A percentile compares a stretch with the other conserved stretches of the same genome.
Conservation (phyloP, 2,113 vertebrate genomes). For the Periophthalmus modestus region DNA sequence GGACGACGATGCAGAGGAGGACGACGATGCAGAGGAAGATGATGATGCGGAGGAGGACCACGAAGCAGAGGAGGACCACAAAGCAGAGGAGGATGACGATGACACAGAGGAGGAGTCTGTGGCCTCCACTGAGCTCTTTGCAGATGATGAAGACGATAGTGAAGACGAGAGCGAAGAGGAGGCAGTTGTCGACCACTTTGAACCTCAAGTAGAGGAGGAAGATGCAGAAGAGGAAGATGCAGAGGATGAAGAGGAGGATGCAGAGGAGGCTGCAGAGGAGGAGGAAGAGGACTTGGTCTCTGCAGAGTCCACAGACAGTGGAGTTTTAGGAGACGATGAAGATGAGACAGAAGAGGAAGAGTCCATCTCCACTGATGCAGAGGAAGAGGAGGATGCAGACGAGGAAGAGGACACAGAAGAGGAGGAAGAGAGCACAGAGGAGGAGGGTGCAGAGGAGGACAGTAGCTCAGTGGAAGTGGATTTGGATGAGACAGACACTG, state of each 20-base stretch:
- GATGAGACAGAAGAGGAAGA: slow-evolving; percentile 2
- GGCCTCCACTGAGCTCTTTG: slow-evolving; percentile 66
- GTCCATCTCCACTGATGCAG: slow-evolving; percentile 31
- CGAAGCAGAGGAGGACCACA: not conserved
- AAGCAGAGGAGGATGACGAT: slow-evolving; percentile 13
- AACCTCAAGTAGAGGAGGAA: slow-evolving; percentile 16
- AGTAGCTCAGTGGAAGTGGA: no score
- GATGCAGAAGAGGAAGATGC: slow-evolving; percentile 9
- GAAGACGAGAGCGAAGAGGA: slow-evolving; percentile 9
- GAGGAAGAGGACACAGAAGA: slow-evolving; percentile 42
- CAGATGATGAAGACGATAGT: slow-evolving; percentile 67
- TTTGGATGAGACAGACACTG: no score
- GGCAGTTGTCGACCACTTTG: slow-evolving; percentile 4
- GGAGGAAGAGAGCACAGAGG: not conserved
- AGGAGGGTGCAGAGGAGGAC: not conserved
- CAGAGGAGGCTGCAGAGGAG: slow-evolving; percentile 10
- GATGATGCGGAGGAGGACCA: slow-evolving; percentile 11
- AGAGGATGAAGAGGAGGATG: not conserved
- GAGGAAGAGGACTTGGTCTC: not conserved
- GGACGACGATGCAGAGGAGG: slow-evolving; percentile 13
- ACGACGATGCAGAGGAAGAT: slow-evolving; percentile 25
- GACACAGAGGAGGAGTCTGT: slow-evolving; percentile 46
- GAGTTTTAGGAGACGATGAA: slow-evolving; percentile 45
- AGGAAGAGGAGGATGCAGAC: slow-evolving; percentile 21
- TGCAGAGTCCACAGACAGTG: slow-evolving; percentile 52